Conservation (phyloP, 2,888 invertebrate genomes). For the Megastigmus dorsalis region DNA sequence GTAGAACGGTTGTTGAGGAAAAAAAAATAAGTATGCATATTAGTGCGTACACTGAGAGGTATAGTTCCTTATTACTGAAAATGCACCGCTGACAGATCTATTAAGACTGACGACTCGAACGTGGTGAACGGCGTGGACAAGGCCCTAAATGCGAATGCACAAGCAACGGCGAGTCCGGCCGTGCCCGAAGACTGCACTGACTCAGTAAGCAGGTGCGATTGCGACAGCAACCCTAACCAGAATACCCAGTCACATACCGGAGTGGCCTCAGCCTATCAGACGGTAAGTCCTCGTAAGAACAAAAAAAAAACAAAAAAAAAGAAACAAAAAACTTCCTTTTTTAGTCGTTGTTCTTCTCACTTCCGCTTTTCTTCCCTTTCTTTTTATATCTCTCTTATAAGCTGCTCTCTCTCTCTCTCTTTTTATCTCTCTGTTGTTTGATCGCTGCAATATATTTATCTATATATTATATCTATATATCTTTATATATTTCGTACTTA, state of each 20-base stretch:
- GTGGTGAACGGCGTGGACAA: constrained; percentile 68
- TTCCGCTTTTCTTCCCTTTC: too few relatives aligned
- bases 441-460: too few relatives aligned
- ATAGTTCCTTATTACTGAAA: constrained; percentile 68
- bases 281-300: constrained; percentile 66
- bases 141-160: constrained; percentile 72
- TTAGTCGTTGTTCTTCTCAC: too few relatives aligned
- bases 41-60: constrained; percentile 48
- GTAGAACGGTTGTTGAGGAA: too few relatives aligned
- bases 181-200: constrained; percentile 66
- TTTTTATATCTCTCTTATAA: too few relatives aligned
- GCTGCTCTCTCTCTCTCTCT: background rate
- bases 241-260: constrained; percentile 70
- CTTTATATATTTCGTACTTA: too few relatives aligned
- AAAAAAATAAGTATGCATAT: too few relatives aligned
- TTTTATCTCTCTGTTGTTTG: background rate
- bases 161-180: constrained; percentile 62
- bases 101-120: constrained; percentile 80
- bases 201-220: constrained; percentile 71
- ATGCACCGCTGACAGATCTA: constrained; percentile 82
- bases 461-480: too few relatives aligned
- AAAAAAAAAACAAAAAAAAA: too few relatives aligned
- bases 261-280: constrained; percentile 67
- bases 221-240: constrained; percentile 60
- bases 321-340: too few relatives aligned